Percentiles rank a stretch among this genome's conserved stretches.
Evolutionary conservation across 2,888 invertebrate species (phyloP).

Genomic region (Napeogenes inachia): DNA sequence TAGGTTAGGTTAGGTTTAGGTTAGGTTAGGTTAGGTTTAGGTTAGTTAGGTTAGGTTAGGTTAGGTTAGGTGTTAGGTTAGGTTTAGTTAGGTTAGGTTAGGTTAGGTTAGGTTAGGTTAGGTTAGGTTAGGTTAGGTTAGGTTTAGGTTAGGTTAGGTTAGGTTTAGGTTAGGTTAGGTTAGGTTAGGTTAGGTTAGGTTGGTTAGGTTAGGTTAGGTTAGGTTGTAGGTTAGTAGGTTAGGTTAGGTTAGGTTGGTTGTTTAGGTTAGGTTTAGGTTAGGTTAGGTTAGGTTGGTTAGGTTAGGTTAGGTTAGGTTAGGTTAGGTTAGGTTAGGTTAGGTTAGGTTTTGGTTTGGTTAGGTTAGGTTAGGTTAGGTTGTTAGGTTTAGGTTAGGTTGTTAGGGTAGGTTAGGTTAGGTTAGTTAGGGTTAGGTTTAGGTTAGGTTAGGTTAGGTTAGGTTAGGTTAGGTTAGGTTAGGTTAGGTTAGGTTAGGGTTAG

Average conservation of each 20-base stretch:
- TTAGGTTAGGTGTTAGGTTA: conserved; percentile 21
- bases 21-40: conserved; percentile 15
- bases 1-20: conserved; percentile 21
- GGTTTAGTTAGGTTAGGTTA: conserved; percentile 28
- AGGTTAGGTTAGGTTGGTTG: conserved; percentile 11
- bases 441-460: conserved; percentile 15
- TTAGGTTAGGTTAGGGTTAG: conserved; percentile 17
- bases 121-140: conserved; percentile 30
- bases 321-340: conserved; percentile 11
- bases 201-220: conserved; percentile 11
- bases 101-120: conserved; percentile 32
- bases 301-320: conserved; percentile 8
- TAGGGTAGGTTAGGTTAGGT: conserved; percentile 10
- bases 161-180: conserved; percentile 14
- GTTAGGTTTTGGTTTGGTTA: conserved; percentile 15
- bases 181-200: conserved; percentile 11
- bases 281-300: conserved; percentile 2
- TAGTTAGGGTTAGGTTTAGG: conserved; percentile 3
- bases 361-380: conserved; percentile 15
- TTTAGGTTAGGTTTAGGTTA: conserved; percentile 7
- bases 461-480: conserved; percentile 17
- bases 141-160: conserved; percentile 27
- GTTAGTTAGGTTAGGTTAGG: conserved; percentile 18
- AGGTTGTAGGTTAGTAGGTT: conserved; percentile 10
- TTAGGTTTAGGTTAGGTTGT: conserved; percentile 11